Conservation (phyloP, 2,888 invertebrate genomes). For the Anaspis maculata region DNA sequence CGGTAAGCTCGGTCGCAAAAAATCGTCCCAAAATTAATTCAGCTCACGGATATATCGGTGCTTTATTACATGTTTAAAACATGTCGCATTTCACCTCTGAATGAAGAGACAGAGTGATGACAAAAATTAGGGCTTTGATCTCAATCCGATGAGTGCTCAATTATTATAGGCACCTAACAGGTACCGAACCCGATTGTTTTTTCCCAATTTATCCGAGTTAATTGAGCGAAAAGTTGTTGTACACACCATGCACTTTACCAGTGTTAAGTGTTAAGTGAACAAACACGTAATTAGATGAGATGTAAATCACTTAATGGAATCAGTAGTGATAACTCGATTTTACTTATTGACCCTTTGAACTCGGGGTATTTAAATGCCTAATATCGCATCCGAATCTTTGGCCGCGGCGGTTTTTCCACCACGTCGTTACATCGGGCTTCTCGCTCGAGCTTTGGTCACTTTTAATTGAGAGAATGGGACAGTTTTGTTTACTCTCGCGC, state of each 20-base stretch:
- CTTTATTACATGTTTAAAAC: slow-evolving; percentile 5
- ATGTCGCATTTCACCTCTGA: slow-evolving; percentile 4
- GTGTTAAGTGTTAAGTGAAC: slow-evolving; percentile 7
- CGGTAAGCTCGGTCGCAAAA: no score
- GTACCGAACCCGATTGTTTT: no score
- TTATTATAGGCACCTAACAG: neutral
- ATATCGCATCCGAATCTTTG: slow-evolving; percentile 13
- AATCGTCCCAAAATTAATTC: slow-evolving; percentile 9
- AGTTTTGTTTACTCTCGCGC: slow-evolving; percentile 6
- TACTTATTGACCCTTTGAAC: slow-evolving; percentile 26
- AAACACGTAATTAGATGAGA: slow-evolving; percentile 13
- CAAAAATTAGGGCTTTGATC: slow-evolving; percentile 14
- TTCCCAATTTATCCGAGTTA: no score
- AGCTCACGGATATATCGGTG: slow-evolving; percentile 4
- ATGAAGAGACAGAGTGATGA: slow-evolving; percentile 18
- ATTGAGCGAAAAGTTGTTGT: no score
- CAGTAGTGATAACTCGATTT: slow-evolving; percentile 28
- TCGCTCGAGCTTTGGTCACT: slow-evolving; percentile 4
- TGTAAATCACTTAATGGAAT: slow-evolving; percentile 24
- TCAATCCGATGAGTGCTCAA: neutral
- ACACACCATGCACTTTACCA: slow-evolving; percentile 3
- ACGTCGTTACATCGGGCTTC: slow-evolving; percentile 6
- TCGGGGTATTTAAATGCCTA: slow-evolving; percentile 14
- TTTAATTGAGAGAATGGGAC: slow-evolving; percentile 13
- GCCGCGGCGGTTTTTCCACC: slow-evolving; percentile 6